Evolutionary conservation across 2,113 vertebrate species (phyloP).

Genomic region (Sporophila hypoxantha): DNA sequence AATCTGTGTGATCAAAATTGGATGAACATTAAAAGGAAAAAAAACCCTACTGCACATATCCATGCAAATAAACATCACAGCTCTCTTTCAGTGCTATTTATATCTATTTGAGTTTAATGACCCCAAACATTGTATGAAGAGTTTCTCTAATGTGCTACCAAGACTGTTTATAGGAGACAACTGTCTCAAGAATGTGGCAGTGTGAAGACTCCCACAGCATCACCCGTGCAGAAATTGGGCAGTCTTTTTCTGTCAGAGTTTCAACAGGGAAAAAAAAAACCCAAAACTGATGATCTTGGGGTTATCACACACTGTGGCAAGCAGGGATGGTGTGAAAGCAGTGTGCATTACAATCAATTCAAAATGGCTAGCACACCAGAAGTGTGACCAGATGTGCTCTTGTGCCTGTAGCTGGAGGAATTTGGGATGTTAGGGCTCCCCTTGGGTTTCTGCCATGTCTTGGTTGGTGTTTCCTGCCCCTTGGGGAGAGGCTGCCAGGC

Average conservation of each 20-base stretch:
- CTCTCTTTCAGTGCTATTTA: conserved; percentile 32
- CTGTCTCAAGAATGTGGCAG: conserved; percentile 18
- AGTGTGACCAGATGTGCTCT: background rate
- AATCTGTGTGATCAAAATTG: background rate
- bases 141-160: conserved; percentile 42
- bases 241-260: background rate
- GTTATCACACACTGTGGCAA: background rate
- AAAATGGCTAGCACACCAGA: background rate
- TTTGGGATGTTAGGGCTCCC: background rate
- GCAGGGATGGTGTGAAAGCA: background rate
- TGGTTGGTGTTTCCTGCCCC: background rate
- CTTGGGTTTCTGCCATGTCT: background rate
- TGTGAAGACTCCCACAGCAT: conserved; percentile 31
- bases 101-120: conserved; percentile 38
- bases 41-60: background rate
- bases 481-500: background rate
- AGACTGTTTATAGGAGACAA: conserved; percentile 32
- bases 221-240: background rate
- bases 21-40: conserved; percentile 34
- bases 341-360: background rate
- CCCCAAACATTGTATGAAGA: background rate
- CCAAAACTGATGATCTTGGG: background rate
- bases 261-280: background rate
- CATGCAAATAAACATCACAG: conserved; percentile 39
- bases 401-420: background rate